Conservation (phyloP, 2,888 invertebrate species). For the Pachydiplax longipennis region DNA sequence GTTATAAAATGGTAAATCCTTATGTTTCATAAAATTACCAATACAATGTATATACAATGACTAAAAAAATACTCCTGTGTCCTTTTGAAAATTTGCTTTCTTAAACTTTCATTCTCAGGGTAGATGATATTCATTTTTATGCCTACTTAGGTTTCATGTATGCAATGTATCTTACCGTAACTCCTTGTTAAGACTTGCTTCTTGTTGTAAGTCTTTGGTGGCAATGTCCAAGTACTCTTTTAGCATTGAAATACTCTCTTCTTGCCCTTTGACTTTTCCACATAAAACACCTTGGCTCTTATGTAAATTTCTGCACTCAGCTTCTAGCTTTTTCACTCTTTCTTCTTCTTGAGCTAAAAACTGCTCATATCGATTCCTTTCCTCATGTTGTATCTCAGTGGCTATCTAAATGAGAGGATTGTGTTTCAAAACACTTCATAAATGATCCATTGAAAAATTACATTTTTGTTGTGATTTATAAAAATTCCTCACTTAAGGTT, state of each 20-base stretch:
- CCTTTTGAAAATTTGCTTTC: no score
- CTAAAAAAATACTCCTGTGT: no score
- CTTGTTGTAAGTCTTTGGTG: slow-evolving; percentile 64
- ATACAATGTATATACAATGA: no score
- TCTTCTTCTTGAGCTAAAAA: slow-evolving; percentile 57
- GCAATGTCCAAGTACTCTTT: slow-evolving; percentile 57
- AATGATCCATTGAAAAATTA: no score
- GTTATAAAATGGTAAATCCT: no score
- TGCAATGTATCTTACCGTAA: slow-evolving; percentile 62
- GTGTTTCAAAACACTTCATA: no score
- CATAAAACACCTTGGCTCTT: slow-evolving; percentile 62
- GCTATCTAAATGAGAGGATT: background rate
- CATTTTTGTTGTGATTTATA: no score
- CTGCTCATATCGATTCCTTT: slow-evolving; percentile 58
- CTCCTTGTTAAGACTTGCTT: slow-evolving; percentile 66
- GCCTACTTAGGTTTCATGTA: background rate
- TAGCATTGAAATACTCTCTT: slow-evolving; percentile 60
- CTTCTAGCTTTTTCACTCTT: slow-evolving; percentile 64
- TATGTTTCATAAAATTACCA: no score
- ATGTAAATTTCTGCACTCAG: slow-evolving; percentile 65
- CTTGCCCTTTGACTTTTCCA: slow-evolving; percentile 64
- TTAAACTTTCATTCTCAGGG: no score
- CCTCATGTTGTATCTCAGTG: slow-evolving; percentile 61
- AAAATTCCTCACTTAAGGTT: no score
- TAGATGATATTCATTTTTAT: no score